Evolutionary conservation across 2,113 vertebrate species (phyloP).

Genomic region (Dipodomys merriami): DNA sequence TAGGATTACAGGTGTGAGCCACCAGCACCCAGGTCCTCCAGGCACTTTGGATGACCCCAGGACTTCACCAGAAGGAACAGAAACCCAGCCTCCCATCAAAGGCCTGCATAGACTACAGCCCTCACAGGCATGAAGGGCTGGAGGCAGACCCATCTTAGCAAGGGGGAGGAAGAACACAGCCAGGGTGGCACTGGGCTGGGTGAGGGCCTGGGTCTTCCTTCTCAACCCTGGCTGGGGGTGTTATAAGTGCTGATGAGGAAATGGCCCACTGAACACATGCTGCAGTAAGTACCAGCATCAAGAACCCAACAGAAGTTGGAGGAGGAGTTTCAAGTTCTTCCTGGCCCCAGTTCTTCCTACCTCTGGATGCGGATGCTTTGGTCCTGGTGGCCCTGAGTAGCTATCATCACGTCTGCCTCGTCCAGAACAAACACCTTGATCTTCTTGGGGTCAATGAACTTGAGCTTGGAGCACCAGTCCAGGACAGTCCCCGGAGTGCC

Average conservation of each 20-base stretch:
- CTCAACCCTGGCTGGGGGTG: neutral
- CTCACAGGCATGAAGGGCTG: neutral
- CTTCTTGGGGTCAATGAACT: conserved; percentile 94
- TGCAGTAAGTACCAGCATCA: neutral
- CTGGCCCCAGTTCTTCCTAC: conserved; percentile 74
- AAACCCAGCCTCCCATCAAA: neutral
- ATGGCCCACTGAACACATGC: neutral
- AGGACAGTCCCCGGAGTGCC: conserved; percentile 95
- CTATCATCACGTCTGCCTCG: conserved; percentile 98
- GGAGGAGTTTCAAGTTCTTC: conserved; percentile 36
- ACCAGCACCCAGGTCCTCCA: neutral
- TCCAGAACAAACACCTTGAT: conserved; percentile 97
- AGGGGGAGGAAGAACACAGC: neutral
- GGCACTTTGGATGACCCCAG: neutral
- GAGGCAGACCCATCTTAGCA: too few relatives aligned
- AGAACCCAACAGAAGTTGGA: neutral
- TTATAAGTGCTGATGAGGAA: neutral
- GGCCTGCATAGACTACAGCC: neutral
- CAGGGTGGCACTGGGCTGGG: neutral
- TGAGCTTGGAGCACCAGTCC: conserved; percentile 96
- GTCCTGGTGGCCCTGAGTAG: conserved; percentile 96
- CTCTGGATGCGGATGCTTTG: conserved; percentile 98
- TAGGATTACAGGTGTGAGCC: too few relatives aligned
- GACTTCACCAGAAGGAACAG: neutral
- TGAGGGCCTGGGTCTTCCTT: neutral